phyloP scores from a whole-genome alignment of 2,888 invertebrate species.

The Drosophila longiperda region DNA sequence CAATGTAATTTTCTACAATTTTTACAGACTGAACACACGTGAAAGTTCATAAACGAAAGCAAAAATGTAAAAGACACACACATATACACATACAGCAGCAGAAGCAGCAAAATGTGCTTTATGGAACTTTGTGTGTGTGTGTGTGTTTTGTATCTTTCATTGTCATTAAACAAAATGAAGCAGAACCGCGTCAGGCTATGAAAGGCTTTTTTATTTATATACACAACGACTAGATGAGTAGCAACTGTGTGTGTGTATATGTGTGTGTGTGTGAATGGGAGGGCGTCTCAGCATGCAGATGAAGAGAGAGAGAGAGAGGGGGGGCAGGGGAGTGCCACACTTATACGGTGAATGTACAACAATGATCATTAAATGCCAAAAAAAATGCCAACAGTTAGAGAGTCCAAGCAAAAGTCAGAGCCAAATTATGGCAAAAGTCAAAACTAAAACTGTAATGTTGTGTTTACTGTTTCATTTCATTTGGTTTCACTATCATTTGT shows the following conservation, averaged over 20 bases:
- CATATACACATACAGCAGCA: not conserved
- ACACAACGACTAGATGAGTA: slow-evolving; percentile 32
- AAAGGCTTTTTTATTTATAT: slow-evolving; percentile 61
- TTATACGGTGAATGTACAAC: slow-evolving; percentile 54
- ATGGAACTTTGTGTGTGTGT: slow-evolving; percentile 24
- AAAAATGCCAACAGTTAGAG: slow-evolving; percentile 67
- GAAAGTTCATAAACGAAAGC: slow-evolving; percentile 81
- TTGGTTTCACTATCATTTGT: slow-evolving; percentile 68
- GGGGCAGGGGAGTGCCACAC: not conserved
- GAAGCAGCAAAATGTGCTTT: slow-evolving; percentile 8
- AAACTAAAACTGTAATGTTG: slow-evolving; percentile 74
- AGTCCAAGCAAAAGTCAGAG: slow-evolving; percentile 61
- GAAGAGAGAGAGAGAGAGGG: not conserved
- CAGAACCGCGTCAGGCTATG: slow-evolving; percentile 74
- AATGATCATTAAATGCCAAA: slow-evolving; percentile 78
- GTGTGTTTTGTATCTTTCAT: slow-evolving; percentile 54
- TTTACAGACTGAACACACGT: slow-evolving; percentile 58
- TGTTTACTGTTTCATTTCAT: slow-evolving; percentile 69
- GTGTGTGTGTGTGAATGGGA: slow-evolving; percentile 12
- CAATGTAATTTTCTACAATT: slow-evolving; percentile 66
- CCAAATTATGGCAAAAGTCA: slow-evolving; percentile 76
- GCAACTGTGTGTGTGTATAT: slow-evolving; percentile 1
- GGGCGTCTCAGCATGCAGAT: slow-evolving; percentile 8
- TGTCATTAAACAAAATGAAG: slow-evolving; percentile 81
- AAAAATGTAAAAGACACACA: slow-evolving; percentile 57